Percentiles rank a stretch among this genome's conserved stretches.
Conservation (phyloP, 2,797 vertebrate genomes). For the Poeciliopsis presidionis region DNA sequence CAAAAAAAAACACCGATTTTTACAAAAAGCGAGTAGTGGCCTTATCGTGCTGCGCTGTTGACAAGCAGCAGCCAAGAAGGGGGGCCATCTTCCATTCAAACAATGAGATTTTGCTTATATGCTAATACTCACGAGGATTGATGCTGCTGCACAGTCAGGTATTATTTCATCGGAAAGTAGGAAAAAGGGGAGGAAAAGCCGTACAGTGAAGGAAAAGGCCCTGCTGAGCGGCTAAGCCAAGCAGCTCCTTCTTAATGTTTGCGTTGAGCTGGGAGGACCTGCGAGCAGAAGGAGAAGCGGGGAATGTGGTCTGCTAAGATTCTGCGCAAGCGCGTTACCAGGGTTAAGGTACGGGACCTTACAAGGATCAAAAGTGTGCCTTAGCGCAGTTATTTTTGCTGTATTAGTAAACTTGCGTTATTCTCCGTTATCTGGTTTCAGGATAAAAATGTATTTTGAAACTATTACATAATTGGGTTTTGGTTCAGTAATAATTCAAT, state of each 20-base stretch:
- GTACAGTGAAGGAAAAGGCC: slow-evolving; percentile 10
- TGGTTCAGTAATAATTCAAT: background rate
- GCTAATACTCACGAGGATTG: slow-evolving; percentile 63
- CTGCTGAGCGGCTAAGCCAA: background rate
- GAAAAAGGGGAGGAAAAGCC: background rate
- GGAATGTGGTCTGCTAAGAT: slow-evolving; percentile 74
- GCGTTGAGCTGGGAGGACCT: slow-evolving; percentile 21
- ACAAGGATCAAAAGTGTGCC: slow-evolving; percentile 41
- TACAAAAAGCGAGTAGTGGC: background rate
- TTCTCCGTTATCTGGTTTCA: background rate
- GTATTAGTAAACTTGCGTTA: background rate
- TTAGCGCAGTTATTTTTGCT: no score
- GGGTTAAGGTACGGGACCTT: slow-evolving; percentile 33
- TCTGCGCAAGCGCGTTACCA: slow-evolving; percentile 67
- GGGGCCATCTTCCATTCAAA: slow-evolving; percentile 73
- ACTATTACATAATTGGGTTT: background rate
- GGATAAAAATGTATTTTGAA: background rate
- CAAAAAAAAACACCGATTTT: background rate
- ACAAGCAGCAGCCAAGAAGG: slow-evolving; percentile 54
- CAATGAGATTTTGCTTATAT: slow-evolving; percentile 58
- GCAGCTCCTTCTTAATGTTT: background rate
- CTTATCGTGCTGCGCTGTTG: slow-evolving; percentile 41
- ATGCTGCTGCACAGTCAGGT: slow-evolving; percentile 11
- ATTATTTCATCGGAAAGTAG: background rate
- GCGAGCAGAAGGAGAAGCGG: slow-evolving; percentile 73